Evolutionary conservation across 2,113 vertebrate genomes (phyloP).

Genomic region (Psettodes erumei): DNA sequence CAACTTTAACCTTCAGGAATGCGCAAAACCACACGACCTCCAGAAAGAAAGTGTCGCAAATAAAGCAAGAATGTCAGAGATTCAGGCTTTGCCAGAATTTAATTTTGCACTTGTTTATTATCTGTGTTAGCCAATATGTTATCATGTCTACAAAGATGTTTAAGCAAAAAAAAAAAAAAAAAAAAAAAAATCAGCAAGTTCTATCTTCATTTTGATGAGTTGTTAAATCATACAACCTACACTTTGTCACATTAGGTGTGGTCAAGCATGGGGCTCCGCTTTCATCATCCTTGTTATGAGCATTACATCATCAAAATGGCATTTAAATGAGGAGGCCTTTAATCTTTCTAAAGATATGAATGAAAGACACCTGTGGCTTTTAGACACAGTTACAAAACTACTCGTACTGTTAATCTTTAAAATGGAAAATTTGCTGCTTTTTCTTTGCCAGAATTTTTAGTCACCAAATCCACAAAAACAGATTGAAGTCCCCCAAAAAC

Average conservation of each 20-base stretch:
- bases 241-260: background rate
- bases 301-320: background rate
- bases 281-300: background rate
- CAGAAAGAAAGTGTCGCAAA: slow-evolving; percentile 7
- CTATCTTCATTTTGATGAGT: background rate
- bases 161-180: slow-evolving; percentile 25
- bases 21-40: background rate
- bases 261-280: background rate
- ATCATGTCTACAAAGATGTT: slow-evolving; percentile 20
- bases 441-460: background rate
- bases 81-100: slow-evolving; percentile 29
- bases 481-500: background rate
- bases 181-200: background rate
- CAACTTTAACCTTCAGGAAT: background rate
- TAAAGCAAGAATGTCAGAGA: slow-evolving; percentile 24
- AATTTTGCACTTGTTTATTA: slow-evolving; percentile 44
- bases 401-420: background rate
- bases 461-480: background rate
- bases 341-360: background rate
- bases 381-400: background rate
- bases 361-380: background rate
- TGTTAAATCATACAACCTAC: background rate
- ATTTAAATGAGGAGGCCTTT: background rate
- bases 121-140: background rate
- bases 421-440: background rate